Percentiles rank a stretch among this genome's conserved stretches.
phyloP scores from a whole-genome alignment of 2,888 invertebrate species.

The Sclerodermus sp. region DNA sequence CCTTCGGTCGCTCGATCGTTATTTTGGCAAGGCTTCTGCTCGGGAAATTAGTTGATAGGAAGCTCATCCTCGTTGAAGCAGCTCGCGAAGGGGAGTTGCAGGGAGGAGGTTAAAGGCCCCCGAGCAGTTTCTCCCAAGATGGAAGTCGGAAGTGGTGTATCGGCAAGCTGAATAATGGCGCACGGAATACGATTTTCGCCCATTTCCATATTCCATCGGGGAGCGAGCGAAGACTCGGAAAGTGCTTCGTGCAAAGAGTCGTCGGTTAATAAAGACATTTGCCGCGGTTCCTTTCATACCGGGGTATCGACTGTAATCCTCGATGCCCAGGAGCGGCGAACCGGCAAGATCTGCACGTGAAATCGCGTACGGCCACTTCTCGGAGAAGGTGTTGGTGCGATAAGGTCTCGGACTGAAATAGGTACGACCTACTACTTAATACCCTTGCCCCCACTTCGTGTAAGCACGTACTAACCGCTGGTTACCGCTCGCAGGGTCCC shows the following conservation, averaged over 20 bases:
- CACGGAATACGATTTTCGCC: too few relatives aligned
- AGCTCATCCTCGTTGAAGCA: too few relatives aligned
- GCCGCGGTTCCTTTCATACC: neutral
- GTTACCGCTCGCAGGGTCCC: slow-evolving; percentile 19
- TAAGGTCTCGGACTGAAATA: slow-evolving; percentile 12
- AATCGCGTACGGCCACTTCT: slow-evolving; percentile 6
- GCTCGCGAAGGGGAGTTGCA: too few relatives aligned
- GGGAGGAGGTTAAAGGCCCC: too few relatives aligned
- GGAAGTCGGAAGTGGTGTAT: too few relatives aligned
- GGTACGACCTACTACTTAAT: slow-evolving; percentile 22
- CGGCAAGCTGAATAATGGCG: too few relatives aligned
- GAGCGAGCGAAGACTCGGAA: too few relatives aligned
- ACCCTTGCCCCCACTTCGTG: slow-evolving; percentile 5
- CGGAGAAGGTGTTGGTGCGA: slow-evolving; percentile 5
- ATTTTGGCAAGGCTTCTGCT: too few relatives aligned
- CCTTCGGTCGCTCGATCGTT: too few relatives aligned
- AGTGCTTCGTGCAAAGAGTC: neutral
- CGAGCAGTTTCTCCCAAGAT: too few relatives aligned
- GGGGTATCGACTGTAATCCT: slow-evolving; percentile 16
- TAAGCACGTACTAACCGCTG: slow-evolving; percentile 39
- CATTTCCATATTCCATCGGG: too few relatives aligned
- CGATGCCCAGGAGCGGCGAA: slow-evolving; percentile 17
- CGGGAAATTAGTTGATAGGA: too few relatives aligned
- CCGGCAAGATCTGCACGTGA: slow-evolving; percentile 12
- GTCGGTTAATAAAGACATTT: slow-evolving; percentile 1